These are phyloP conservation scores for Carposina sasakii DNA, from an alignment of 1,140 invertebrate genomes.

Conservation along the genomic window DNA sequence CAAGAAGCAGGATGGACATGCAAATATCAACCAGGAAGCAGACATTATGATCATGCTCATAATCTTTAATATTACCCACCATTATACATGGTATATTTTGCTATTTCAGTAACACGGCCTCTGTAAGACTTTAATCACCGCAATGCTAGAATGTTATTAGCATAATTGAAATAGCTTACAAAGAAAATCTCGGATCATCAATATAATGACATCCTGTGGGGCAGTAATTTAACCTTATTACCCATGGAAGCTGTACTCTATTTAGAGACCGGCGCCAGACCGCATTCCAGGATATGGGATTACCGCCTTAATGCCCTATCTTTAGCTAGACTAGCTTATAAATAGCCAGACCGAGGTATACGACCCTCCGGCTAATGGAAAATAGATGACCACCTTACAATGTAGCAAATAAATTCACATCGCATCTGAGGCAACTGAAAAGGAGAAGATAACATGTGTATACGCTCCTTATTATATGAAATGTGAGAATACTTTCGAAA, in stretches of 20 bases:
- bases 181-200: not conserved
- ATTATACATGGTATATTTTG: no score
- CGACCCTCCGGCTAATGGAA: constrained; percentile 33
- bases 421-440: no score
- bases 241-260: constrained; percentile 40
- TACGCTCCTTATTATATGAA: constrained; percentile 5
- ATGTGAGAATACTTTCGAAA: constrained; percentile 21
- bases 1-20: no score
- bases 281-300: constrained; percentile 63
- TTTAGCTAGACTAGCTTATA: constrained; percentile 41
- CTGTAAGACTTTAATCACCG: no score
- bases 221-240: constrained; percentile 31
- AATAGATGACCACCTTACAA: constrained; percentile 24
- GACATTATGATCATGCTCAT: no score
- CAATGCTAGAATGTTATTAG: no score
- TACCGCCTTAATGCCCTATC: constrained; percentile 52
- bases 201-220: constrained; percentile 14
- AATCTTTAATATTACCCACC: no score
- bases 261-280: constrained; percentile 58
- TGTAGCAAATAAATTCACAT: not conserved
- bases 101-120: no score
- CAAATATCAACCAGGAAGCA: no score
- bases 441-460: no score
- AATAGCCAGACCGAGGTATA: constrained; percentile 41
- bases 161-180: no score